These are phyloP conservation scores for Tenrec ecaudatus DNA, from an alignment of 2,113 vertebrate genomes.

Conservation along the genomic window DNA sequence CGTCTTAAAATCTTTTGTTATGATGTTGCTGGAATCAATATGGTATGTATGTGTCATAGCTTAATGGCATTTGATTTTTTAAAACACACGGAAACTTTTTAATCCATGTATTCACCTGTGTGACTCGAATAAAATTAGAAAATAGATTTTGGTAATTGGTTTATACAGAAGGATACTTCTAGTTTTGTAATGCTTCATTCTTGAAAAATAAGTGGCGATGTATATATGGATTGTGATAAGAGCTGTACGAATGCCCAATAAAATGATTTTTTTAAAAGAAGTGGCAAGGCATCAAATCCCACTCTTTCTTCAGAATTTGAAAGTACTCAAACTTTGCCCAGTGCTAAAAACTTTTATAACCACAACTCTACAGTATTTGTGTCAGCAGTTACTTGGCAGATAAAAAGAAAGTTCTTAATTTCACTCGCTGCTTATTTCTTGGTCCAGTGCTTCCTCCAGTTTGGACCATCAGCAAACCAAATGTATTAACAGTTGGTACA, in stretches of 20 bases:
- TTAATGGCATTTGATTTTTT: background rate
- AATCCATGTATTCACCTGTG: background rate
- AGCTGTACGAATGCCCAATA: no score
- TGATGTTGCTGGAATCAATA: background rate
- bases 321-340: background rate
- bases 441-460: background rate
- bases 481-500: background rate
- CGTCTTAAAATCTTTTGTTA: background rate
- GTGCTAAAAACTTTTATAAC: background rate
- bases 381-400: background rate
- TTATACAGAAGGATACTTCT: background rate
- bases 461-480: background rate
- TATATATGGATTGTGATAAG: no score
- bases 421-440: background rate
- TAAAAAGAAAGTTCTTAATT: background rate
- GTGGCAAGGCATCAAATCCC: no score
- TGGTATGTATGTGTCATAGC: background rate
- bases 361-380: background rate
- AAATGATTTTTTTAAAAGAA: no score
- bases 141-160: background rate
- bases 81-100: background rate
- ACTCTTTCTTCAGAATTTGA: background rate
- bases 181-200: background rate
- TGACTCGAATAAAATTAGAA: background rate
- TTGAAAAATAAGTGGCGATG: background rate